phyloP scores from a whole-genome alignment of 2,888 invertebrate species.

The Tortricodes alternella region DNA sequence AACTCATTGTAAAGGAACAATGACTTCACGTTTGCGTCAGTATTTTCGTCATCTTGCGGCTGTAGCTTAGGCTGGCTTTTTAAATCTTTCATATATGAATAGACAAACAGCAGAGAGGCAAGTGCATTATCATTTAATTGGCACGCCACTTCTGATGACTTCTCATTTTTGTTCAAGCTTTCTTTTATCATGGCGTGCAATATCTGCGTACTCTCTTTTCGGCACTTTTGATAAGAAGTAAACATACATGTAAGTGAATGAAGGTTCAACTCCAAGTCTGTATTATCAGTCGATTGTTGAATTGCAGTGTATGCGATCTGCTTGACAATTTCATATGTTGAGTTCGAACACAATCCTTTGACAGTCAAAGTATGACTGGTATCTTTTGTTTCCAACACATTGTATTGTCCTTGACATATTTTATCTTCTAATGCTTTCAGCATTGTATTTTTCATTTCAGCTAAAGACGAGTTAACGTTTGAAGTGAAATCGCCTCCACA shows the following conservation, averaged over 20 bases:
- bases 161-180: slow-evolving; percentile 33
- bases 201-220: slow-evolving; percentile 41
- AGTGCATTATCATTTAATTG: slow-evolving; percentile 49
- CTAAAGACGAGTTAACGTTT: slow-evolving; percentile 64
- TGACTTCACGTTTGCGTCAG: slow-evolving; percentile 62
- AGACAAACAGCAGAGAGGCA: slow-evolving; percentile 27
- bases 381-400: slow-evolving; percentile 31
- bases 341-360: slow-evolving; percentile 76
- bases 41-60: slow-evolving; percentile 38
- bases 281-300: slow-evolving; percentile 40
- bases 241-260: slow-evolving; percentile 50
- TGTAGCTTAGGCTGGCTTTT: slow-evolving; percentile 42
- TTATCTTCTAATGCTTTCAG: slow-evolving; percentile 54
- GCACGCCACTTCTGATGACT: slow-evolving; percentile 33
- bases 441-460: slow-evolving; percentile 76
- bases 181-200: slow-evolving; percentile 47
- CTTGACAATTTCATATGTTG: slow-evolving; percentile 74
- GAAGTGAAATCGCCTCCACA: slow-evolving; percentile 66
- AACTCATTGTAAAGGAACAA: slow-evolving; percentile 72
- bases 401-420: slow-evolving; percentile 39
- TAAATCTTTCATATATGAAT: slow-evolving; percentile 31
- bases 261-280: slow-evolving; percentile 33
- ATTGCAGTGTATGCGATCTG: slow-evolving; percentile 77
- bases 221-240: slow-evolving; percentile 58
- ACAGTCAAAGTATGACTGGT: slow-evolving; percentile 62